These are phyloP conservation scores for Himalopsyche japonica DNA, from an alignment of 2,888 invertebrate genomes.

Conservation along the genomic window DNA sequence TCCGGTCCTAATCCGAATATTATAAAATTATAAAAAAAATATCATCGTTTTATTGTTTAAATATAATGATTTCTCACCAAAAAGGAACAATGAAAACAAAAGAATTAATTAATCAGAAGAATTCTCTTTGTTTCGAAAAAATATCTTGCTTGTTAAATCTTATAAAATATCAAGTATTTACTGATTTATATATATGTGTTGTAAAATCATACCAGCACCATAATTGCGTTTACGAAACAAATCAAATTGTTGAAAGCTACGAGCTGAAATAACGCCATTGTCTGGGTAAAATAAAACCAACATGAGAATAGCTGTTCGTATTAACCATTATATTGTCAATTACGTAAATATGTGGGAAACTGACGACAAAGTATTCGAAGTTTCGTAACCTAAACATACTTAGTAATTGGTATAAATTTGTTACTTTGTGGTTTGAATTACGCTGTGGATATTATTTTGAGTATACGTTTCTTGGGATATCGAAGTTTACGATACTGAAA, in stretches of 20 bases:
- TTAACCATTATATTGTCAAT: not conserved
- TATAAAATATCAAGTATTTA: too few species aligned
- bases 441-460: not conserved
- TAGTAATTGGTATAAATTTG: not conserved
- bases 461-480: not conserved
- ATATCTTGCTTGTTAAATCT: too few species aligned
- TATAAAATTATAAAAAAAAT: too few species aligned
- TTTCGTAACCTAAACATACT: not conserved
- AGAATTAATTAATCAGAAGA: too few species aligned
- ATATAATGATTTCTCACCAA: too few species aligned
- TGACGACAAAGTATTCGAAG: not conserved
- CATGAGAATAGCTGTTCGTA: not conserved
- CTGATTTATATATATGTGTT: too few species aligned
- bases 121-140: too few species aligned
- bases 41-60: too few species aligned
- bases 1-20: too few species aligned
- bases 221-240: not conserved
- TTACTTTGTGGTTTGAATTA: not conserved
- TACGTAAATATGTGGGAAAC: not conserved
- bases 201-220: not conserved
- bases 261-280: not conserved
- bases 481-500: too few species aligned
- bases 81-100: too few species aligned
- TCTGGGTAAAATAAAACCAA: not conserved
- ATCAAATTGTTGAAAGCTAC: not conserved